Conservation (phyloP, 2,113 vertebrate species). For the Chloroceryle aenea region DNA sequence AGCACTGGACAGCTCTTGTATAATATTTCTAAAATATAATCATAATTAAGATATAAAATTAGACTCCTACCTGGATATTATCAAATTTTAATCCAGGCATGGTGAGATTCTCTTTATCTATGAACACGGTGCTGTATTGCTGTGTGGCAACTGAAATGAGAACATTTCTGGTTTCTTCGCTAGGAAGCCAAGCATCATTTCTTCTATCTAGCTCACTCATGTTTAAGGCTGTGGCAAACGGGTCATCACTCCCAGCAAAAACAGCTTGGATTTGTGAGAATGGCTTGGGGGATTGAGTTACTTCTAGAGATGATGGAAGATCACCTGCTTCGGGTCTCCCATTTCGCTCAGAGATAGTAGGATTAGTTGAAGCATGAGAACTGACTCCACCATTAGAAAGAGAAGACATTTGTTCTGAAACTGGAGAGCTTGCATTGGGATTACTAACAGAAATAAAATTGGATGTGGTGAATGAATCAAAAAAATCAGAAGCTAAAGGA, state of each 20-base stretch:
- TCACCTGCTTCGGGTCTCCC: conserved; percentile 36
- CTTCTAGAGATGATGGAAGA: conserved; percentile 48
- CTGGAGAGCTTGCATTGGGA: conserved; percentile 82
- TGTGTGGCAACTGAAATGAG: conserved; percentile 88
- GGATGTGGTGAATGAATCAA: conserved; percentile 94
- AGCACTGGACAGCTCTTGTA: not conserved
- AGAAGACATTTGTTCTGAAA: conserved; percentile 77
- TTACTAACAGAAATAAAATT: conserved; percentile 95
- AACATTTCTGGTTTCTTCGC: conserved; percentile 85
- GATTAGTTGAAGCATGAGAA: conserved; percentile 55
- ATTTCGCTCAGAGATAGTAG: conserved; percentile 57
- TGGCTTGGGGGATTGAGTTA: conserved; percentile 66
- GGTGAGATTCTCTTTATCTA: conserved; percentile 88
- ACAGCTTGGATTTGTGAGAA: conserved; percentile 92
- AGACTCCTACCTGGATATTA: conserved; percentile 90
- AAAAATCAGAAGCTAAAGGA: conserved; percentile 91
- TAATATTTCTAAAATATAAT: not conserved
- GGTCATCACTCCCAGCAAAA: conserved; percentile 91
- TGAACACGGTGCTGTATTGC: conserved; percentile 82
- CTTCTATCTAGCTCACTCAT: conserved; percentile 93
- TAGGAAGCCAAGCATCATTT: conserved; percentile 95
- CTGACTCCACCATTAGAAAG: conserved; percentile 55
- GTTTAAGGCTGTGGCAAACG: conserved; percentile 92
- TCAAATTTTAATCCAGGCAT: conserved; percentile 98
- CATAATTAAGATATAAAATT: not conserved